Base-by-base conservation (phyloP, 2,797 vertebrate species). In the Caiman crocodilus region DNA sequence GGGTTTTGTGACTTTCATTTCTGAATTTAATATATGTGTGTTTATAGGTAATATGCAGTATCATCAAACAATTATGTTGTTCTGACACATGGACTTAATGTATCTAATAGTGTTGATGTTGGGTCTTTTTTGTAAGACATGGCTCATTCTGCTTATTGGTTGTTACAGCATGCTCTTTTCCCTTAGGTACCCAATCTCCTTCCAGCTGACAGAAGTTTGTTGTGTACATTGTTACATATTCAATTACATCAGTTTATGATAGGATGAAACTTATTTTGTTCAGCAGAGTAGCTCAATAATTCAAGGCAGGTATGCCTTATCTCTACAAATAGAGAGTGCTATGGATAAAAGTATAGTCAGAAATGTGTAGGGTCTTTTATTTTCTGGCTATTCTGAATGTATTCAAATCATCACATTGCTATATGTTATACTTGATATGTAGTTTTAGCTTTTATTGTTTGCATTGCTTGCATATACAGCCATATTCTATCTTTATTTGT, bases 381-480 rank as follows among this genome's bases (percentile, higher is more conserved):
- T 86, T 65, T 14, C 74, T 55, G 20, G 10, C 35, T 10, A 3
- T 8, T 26, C 6, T 23, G 28, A 17, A 14, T 20, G 10, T 82
- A 82, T 87, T 85, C 25, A 79, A 2, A 57, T 61, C 0, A 4
- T 88, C 55, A 80, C 75, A 73, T 73, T 58, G n/a, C 60, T 85
- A 12, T 73, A 16, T 84, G 28, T 91, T 85, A 20, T 79, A 25
- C 84, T 81, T 78, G 64, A 64, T 30, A 3, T 58, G 65, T 84
- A 93, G 61, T 94, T 95, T 86, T 78, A 42, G 23, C 50, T 67
- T 94, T 94, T 84, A 87, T 58, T 92, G 55, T 55, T 13, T 79
- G 17, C 85, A 50, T 75, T 89, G 5, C 87, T 90, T 69, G 21
- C 69, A 17, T 78, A 25, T 67, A 6, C 56, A 92, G 77, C 60